phyloP scores from a whole-genome alignment of 2,888 invertebrate species.

The Clepsis dumicolana region DNA sequence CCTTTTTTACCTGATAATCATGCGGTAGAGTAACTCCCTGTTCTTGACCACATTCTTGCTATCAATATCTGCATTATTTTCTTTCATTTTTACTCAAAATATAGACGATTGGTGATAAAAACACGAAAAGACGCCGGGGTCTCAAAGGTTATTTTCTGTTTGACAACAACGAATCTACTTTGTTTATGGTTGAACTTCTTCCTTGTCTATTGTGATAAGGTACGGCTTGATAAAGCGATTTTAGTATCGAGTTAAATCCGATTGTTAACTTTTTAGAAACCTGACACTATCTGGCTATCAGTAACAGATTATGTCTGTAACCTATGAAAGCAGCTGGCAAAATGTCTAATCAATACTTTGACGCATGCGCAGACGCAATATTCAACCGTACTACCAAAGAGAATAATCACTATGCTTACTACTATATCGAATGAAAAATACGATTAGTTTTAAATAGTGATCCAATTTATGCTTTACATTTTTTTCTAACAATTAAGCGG shows the following conservation, averaged over 20 bases:
- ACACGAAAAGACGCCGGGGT: slow-evolving; percentile 49
- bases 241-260: slow-evolving; percentile 12
- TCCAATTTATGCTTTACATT: too few species aligned
- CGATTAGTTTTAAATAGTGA: too few species aligned
- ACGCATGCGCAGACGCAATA: slow-evolving; percentile 20
- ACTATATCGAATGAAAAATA: too few species aligned
- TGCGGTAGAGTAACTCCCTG: slow-evolving; percentile 94
- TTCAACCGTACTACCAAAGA: too few species aligned
- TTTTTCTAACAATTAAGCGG: too few species aligned
- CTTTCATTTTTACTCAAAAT: slow-evolving; percentile 67
- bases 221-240: slow-evolving; percentile 33
- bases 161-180: slow-evolving; percentile 45
- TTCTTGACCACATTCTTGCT: slow-evolving; percentile 94
- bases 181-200: slow-evolving; percentile 26
- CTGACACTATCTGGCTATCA: not conserved
- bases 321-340: not conserved
- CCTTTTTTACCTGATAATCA: slow-evolving; percentile 93
- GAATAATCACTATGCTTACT: too few species aligned
- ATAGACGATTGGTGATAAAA: slow-evolving; percentile 25
- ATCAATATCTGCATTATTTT: slow-evolving; percentile 83
- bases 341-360: slow-evolving; percentile 32
- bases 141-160: slow-evolving; percentile 51
- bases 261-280: not conserved
- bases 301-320: not conserved
- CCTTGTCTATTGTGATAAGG: slow-evolving; percentile 29